Evolutionary conservation across 2,888 invertebrate species (phyloP), one percentile per base, ranked within the genome.

Genomic region (Itoplectis maculator): DNA sequence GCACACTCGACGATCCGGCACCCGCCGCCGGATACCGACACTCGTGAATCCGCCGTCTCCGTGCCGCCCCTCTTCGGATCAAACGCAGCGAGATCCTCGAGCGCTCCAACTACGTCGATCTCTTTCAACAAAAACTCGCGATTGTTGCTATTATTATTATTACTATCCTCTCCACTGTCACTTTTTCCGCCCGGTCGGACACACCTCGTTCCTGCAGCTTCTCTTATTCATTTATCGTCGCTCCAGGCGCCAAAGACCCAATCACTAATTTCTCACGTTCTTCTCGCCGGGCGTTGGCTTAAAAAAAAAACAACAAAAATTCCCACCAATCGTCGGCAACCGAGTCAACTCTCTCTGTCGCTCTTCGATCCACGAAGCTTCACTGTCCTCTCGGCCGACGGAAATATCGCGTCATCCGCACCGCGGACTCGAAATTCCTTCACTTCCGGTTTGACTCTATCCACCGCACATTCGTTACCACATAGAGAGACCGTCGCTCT

Each of bases 21-120:
- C 76, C 73, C 68, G 76, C 79, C 79, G 82, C 82, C 82, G 82
- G 82, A 82, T 79, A 82, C 79, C 82, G 73, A 69, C 82, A 82
- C 82, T 82, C 61, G 82, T 40, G 42, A 37, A 1, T 69, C 59
- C 63, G 63, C 63, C 54, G 73, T 59, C 51, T 37, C 13, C 51
- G 51, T n/a, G 51, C 54, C 69, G 45, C 20, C 15, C 66, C n/a
- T n/a, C n/a, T n/a, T n/a, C n/a, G n/a, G n/a, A n/a, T n/a, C 61
- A 66, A 66, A 54, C 23, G 68, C n/a, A n/a, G n/a, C 47, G 40
- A 63, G 51, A 51, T 76, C 40, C 20, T 35, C 40, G 11, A 54
- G 23, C 65, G 18, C 11, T 56, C 2, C n/a, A 18, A n/a, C 9
- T 13, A 49, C 15, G n/a, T 66, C n/a, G 0, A 29, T 11, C 29